Evolutionary conservation across 1,140 invertebrate species (phyloP).

Genomic region (Ips typographus): DNA sequence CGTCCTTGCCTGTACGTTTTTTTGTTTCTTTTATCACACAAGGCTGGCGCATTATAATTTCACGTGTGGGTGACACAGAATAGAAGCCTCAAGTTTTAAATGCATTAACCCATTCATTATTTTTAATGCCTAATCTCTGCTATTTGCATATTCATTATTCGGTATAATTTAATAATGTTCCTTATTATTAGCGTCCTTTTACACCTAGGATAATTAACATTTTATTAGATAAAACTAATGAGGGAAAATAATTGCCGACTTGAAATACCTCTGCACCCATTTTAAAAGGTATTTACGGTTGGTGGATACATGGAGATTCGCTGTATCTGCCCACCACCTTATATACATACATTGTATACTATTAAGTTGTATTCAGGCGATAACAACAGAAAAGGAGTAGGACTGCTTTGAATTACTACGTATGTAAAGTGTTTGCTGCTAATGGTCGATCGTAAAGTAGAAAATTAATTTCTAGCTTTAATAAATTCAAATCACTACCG

Average conservation of each 20-base stretch:
- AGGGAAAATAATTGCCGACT: conserved; percentile 8
- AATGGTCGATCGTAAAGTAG: too few species aligned
- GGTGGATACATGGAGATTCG: conserved; percentile 3
- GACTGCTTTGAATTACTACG: too few species aligned
- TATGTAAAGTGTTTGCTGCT: too few species aligned
- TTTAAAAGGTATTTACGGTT: conserved; percentile 12
- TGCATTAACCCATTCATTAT: conserved; percentile 40
- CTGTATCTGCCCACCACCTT: conserved; percentile 6
- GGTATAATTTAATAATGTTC: conserved; percentile 31
- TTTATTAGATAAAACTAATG: conserved; percentile 25
- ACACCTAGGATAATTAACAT: conserved; percentile 25
- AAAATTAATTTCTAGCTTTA: too few species aligned
- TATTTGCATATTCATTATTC: conserved; percentile 33
- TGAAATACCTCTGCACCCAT: conserved; percentile 12
- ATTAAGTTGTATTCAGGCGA: conserved; percentile 12
- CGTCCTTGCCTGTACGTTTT: conserved; percentile 37
- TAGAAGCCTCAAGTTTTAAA: conserved; percentile 32
- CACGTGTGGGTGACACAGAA: conserved; percentile 43
- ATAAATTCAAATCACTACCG: too few species aligned
- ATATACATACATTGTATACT: background rate
- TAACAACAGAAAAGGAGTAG: background rate
- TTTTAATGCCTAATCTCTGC: conserved; percentile 35
- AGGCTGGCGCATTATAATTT: conserved; percentile 32
- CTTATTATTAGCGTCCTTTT: conserved; percentile 23
- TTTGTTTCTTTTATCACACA: conserved; percentile 18